A percentile compares a stretch with the other conserved stretches of the same genome.
Conservation (phyloP, 2,888 invertebrate genomes). For the Eupithecia centaureata region DNA sequence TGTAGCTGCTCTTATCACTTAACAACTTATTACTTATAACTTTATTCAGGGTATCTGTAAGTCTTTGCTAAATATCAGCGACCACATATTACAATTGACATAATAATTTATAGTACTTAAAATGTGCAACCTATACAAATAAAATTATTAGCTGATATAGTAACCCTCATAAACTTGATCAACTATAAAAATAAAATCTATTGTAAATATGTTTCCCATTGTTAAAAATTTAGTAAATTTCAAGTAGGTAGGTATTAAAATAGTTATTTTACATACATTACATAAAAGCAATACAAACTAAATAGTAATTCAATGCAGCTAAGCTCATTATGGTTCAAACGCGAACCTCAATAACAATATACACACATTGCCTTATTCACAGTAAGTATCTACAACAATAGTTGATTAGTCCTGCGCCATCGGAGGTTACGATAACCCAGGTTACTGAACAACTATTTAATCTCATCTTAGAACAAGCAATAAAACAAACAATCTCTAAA, state of each 20-base stretch:
- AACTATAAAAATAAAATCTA: constrained; percentile 41
- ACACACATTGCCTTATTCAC: not conserved
- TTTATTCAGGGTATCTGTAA: constrained; percentile 34
- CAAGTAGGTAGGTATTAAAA: constrained; percentile 14
- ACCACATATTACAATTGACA: constrained; percentile 31
- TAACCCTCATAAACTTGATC: constrained; percentile 18
- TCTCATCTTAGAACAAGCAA: not conserved
- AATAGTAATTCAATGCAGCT: not conserved
- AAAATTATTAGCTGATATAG: not conserved
- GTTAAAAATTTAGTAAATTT: constrained; percentile 18
- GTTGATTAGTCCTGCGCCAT: constrained; percentile 5
- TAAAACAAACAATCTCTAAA: too few species aligned
- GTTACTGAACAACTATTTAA: not conserved
- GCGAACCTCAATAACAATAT: not conserved
- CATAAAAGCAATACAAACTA: constrained; percentile 7
- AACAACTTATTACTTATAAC: constrained; percentile 23
- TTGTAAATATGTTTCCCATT: constrained; percentile 46
- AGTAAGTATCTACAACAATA: not conserved
- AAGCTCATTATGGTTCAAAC: not conserved
- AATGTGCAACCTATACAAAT: constrained; percentile 22
- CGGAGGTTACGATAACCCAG: constrained; percentile 4
- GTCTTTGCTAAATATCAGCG: constrained; percentile 28
- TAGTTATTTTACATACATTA: constrained; percentile 12
- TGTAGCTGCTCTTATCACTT: constrained; percentile 23
- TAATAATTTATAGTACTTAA: constrained; percentile 28